Conservation (phyloP, 2,113 vertebrate genomes). For the Lepidothrix coronata region DNA sequence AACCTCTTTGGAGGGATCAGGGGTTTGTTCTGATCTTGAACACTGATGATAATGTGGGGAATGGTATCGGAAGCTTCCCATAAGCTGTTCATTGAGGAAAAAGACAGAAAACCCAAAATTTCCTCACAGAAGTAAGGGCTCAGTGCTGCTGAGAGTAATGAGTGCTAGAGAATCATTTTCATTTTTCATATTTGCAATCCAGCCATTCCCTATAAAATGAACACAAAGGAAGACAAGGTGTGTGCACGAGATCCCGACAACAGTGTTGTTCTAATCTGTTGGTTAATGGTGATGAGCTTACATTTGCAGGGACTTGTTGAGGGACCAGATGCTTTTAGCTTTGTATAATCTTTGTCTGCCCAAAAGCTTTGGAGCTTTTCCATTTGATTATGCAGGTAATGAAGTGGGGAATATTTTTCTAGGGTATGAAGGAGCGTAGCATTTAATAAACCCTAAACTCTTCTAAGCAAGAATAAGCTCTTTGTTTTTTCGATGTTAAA, state of each 20-base stretch:
- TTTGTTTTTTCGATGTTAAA: accelerated
- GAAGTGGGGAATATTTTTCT: neutral
- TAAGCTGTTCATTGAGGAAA: neutral
- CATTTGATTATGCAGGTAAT: neutral
- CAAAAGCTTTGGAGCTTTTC: neutral
- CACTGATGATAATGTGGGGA: neutral
- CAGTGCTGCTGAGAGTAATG: neutral
- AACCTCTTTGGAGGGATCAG: neutral
- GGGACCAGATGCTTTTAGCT: neutral
- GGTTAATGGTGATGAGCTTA: neutral
- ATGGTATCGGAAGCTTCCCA: neutral
- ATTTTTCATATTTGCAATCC: neutral
- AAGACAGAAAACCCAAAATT: neutral
- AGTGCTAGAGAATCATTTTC: neutral
- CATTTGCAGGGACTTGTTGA: neutral
- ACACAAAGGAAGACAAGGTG: neutral
- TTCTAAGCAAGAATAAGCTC: neutral
- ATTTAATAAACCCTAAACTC: neutral
- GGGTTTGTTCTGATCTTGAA: neutral
- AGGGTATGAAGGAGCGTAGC: neutral
- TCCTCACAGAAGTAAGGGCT: neutral
- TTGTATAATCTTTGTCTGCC: neutral
- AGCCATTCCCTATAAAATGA: neutral
- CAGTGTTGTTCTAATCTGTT: neutral
- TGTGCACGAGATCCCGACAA: neutral